Evolutionary conservation across 2,888 invertebrate species (phyloP).

Genomic region (Microdon myrmicae): DNA sequence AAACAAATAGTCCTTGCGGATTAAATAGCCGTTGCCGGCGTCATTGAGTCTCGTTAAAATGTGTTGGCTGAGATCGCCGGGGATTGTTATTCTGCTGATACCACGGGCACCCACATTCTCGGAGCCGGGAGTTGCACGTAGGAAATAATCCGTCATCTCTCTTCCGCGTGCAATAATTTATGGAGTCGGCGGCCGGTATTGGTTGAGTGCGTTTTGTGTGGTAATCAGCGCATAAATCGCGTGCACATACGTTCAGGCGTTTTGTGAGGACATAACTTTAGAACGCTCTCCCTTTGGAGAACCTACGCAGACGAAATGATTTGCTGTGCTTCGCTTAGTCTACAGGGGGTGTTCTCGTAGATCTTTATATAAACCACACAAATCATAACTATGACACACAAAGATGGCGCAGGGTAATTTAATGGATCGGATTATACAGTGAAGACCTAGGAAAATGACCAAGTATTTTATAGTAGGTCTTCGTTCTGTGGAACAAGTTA

Average conservation of each 20-base stretch:
- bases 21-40: slow-evolving; percentile 31
- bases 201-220: slow-evolving; percentile 35
- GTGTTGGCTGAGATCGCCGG: slow-evolving; percentile 30
- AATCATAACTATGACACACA: slow-evolving; percentile 47
- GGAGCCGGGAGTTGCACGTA: slow-evolving; percentile 7
- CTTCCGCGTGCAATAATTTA: slow-evolving; percentile 52
- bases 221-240: slow-evolving; percentile 49
- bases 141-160: slow-evolving; percentile 51
- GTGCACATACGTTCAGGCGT: slow-evolving; percentile 34
- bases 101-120: slow-evolving; percentile 30
- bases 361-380: slow-evolving; percentile 50
- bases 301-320: slow-evolving; percentile 27
- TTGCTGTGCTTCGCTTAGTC: slow-evolving; percentile 16
- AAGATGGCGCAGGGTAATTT: slow-evolving; percentile 30
- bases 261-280: slow-evolving; percentile 42
- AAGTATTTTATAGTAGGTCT: too few relatives aligned
- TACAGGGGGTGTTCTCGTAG: slow-evolving; percentile 35
- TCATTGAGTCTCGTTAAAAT: slow-evolving; percentile 42
- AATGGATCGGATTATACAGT: slow-evolving; percentile 12
- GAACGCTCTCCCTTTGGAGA: slow-evolving; percentile 45
- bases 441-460: not conserved
- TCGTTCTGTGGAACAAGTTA: not conserved
- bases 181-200: slow-evolving; percentile 4
- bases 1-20: slow-evolving; percentile 41
- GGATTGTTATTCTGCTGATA: slow-evolving; percentile 20